A percentile compares a stretch with the other conserved stretches of the same genome.
Conservation (phyloP, 2,888 invertebrate genomes). For the Nomada ruficornis region DNA sequence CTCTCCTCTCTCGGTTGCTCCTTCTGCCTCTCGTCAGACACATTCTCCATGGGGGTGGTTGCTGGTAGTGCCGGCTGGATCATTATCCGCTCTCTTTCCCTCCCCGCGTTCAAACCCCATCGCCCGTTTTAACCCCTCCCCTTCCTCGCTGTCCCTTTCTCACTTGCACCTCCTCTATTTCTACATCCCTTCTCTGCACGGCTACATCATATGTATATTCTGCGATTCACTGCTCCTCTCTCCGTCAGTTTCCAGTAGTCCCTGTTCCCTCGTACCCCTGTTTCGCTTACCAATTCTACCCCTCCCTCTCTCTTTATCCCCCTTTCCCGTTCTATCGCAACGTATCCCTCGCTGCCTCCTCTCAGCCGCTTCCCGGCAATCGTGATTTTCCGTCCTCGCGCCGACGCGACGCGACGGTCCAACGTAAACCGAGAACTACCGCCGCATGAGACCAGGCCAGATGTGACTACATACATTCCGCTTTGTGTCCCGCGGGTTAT, state of each 20-base stretch:
- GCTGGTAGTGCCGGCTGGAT: conserved; percentile 65
- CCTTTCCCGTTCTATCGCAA: background rate
- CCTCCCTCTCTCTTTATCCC: background rate
- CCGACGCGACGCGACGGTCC: conserved; percentile 50
- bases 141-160: conserved; percentile 7
- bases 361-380: conserved; percentile 69
- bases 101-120: conserved; percentile 35
- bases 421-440: conserved; percentile 77
- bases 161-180: conserved; percentile 2
- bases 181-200: background rate
- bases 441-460: conserved; percentile 79
- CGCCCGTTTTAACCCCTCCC: conserved; percentile 8
- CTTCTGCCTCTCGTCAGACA: conserved; percentile 46
- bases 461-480: conserved; percentile 80
- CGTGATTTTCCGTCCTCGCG: conserved; percentile 79
- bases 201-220: conserved; percentile 12
- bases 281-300: background rate
- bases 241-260: conserved; percentile 9
- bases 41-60: conserved; percentile 62
- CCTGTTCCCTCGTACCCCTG: background rate
- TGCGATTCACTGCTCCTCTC: conserved; percentile 20
- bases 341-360: conserved; percentile 23
- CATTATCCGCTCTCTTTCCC: conserved; percentile 68
- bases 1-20: conserved; percentile 18
- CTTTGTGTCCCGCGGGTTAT: conserved; percentile 80